Percentiles rank a stretch among this genome's conserved stretches.
phyloP scores from a whole-genome alignment of 2,888 invertebrate genomes.

The Tetragnatha montana region DNA sequence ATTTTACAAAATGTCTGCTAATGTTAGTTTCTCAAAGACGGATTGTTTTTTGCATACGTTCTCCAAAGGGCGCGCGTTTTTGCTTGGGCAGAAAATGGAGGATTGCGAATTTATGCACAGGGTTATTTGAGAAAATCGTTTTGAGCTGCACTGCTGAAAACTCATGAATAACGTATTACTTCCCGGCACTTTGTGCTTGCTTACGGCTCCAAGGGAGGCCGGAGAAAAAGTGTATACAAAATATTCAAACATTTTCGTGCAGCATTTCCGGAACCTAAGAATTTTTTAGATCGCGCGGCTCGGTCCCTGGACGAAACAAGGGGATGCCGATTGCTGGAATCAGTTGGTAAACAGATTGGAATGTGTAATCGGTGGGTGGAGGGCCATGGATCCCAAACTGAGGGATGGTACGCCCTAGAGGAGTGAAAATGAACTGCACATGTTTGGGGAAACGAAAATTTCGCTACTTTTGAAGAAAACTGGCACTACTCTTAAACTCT shows the following conservation, averaged over 20 bases:
- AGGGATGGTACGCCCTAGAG: too few species aligned
- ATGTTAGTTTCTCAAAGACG: slow-evolving; percentile 24
- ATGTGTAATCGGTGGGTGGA: background rate
- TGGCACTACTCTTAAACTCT: too few species aligned
- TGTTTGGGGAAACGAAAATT: background rate
- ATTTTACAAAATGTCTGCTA: slow-evolving; percentile 28
- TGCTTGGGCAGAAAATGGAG: slow-evolving; percentile 38
- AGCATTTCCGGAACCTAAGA: background rate
- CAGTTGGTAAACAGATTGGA: slow-evolving; percentile 13
- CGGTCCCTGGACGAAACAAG: background rate
- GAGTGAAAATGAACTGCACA: background rate
- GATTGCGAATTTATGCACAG: slow-evolving; percentile 53
- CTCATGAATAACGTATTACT: slow-evolving; percentile 54
- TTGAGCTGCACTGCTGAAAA: slow-evolving; percentile 20
- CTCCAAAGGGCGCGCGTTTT: slow-evolving; percentile 26
- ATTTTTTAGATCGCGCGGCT: slow-evolving; percentile 22
- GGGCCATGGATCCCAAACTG: too few species aligned
- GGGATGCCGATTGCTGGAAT: slow-evolving; percentile 38
- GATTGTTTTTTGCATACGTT: slow-evolving; percentile 20
- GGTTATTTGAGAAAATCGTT: slow-evolving; percentile 56
- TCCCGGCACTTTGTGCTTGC: slow-evolving; percentile 35
- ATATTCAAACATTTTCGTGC: slow-evolving; percentile 52
- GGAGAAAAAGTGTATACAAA: slow-evolving; percentile 26
- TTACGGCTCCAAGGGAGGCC: slow-evolving; percentile 15
- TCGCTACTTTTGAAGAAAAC: too few species aligned